Evolutionary conservation across 2,113 vertebrate species (phyloP).

Genomic region (Mesoclemmys tuberculata): DNA sequence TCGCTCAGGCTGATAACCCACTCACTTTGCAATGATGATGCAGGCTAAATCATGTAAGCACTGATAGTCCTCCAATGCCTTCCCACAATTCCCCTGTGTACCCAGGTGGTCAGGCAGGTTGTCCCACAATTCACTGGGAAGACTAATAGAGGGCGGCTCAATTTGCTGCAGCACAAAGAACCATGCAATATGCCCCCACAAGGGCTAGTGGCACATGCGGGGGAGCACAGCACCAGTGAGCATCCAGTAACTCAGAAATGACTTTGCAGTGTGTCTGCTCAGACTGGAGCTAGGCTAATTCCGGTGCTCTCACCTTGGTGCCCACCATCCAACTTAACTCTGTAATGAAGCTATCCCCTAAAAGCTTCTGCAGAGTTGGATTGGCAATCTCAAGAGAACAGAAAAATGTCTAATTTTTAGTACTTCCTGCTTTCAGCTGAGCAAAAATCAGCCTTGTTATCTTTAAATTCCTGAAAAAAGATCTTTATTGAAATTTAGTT

Average conservation of each 20-base stretch:
- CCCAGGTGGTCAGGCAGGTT: background rate
- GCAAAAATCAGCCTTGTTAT: background rate
- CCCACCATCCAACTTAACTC: background rate
- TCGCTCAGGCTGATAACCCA: background rate
- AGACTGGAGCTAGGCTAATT: too few species aligned
- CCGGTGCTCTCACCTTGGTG: too few species aligned
- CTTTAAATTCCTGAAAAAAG: background rate
- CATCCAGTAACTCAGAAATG: background rate
- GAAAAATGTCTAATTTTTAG: background rate
- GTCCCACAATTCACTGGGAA: background rate
- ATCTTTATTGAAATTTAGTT: background rate
- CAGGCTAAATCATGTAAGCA: background rate
- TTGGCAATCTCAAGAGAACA: background rate
- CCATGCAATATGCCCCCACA: background rate
- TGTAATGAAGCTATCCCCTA: background rate
- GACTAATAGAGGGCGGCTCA: background rate
- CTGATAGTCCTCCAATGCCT: background rate
- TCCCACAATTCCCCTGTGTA: accelerated
- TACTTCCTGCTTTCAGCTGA: background rate
- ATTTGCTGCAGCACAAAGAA: background rate
- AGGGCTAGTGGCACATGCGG: background rate
- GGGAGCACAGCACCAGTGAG: background rate
- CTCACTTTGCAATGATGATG: background rate
- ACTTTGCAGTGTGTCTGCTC: background rate
- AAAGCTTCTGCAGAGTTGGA: accelerated